phyloP scores from a whole-genome alignment of 30 jellyfish, hydroid and myxozoan genomes.

The Clytia hemisphaerica region DNA sequence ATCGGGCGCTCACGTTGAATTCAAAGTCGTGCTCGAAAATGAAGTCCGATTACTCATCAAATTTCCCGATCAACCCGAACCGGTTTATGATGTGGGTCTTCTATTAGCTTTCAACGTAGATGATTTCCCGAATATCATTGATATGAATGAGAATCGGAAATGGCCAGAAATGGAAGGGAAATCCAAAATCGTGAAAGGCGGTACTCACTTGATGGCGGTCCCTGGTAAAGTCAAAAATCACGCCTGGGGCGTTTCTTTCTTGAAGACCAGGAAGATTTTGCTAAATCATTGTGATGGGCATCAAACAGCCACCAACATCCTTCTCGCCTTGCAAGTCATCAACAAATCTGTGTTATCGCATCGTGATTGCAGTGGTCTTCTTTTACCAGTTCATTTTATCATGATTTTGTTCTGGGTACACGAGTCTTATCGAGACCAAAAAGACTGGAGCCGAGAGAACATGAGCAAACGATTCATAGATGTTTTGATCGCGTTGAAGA shows the following conservation, averaged over 20 bases:
- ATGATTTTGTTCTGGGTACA: conserved; percentile 72
- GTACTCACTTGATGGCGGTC: conserved; percentile 59
- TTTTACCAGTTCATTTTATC: conserved; percentile 63
- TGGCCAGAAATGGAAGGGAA: conserved; percentile 49
- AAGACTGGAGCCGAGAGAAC: conserved; percentile 51
- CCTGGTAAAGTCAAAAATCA: conserved; percentile 25
- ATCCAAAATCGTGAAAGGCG: conserved; percentile 25
- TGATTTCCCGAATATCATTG: conserved; percentile 33
- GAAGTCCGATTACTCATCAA: conserved; percentile 29
- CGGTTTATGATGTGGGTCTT: conserved; percentile 34
- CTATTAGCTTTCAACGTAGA: conserved; percentile 47
- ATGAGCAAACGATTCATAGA: conserved; percentile 60
- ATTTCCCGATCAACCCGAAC: conserved; percentile 18
- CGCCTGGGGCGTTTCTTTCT: conserved; percentile 59
- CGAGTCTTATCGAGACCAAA: conserved; percentile 37
- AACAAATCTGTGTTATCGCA: conserved; percentile 49
- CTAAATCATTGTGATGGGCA: conserved; percentile 51
- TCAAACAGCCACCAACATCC: conserved; percentile 43
- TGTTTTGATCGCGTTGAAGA: conserved; percentile 57
- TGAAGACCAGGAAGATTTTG: conserved; percentile 53
- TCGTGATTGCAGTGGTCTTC: conserved; percentile 40
- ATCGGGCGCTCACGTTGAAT: conserved; percentile 31
- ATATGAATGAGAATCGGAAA: conserved; percentile 19
- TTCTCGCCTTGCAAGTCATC: conserved; percentile 57
- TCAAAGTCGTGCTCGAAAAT: conserved; percentile 22